A percentile compares a stretch with the other conserved stretches of the same genome.
Conservation (phyloP, 2,888 invertebrate genomes). For the Theretra japonica region DNA sequence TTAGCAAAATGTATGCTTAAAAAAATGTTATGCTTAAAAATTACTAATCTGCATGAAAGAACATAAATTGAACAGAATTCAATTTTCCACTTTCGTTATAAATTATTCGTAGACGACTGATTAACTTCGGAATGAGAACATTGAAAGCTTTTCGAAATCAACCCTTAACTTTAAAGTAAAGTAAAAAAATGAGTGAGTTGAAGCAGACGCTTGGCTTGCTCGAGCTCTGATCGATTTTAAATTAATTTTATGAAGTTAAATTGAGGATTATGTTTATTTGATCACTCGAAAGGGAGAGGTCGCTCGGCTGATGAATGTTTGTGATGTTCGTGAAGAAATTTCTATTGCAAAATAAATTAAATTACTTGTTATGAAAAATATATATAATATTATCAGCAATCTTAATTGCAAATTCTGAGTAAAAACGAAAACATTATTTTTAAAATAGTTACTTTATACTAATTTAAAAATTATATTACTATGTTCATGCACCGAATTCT, state of each 20-base stretch:
- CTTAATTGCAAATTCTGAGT: not conserved
- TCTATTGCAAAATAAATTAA: conserved; percentile 41
- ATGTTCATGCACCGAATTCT: too few relatives aligned
- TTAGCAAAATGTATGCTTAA: too few relatives aligned
- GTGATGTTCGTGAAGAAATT: conserved; percentile 37
- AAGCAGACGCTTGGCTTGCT: conserved; percentile 67
- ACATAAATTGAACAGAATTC: not conserved
- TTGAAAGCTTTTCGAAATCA: conserved; percentile 60
- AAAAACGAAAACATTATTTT: too few relatives aligned
- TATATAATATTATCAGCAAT: not conserved
- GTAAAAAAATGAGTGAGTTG: conserved; percentile 63
- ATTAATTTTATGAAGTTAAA: conserved; percentile 83
- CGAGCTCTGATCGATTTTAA: conserved; percentile 75
- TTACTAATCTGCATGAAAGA: too few relatives aligned
- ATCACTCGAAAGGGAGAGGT: conserved; percentile 55
- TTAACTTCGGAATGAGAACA: conserved; percentile 57
- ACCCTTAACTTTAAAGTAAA: conserved; percentile 70
- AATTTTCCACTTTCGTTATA: not conserved
- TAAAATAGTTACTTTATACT: too few relatives aligned
- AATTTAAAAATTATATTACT: too few relatives aligned
- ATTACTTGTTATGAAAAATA: not conserved
- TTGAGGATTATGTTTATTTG: conserved; percentile 81
- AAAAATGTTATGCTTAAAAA: not conserved
- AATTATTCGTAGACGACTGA: conserved; percentile 48
- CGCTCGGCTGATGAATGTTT: conserved; percentile 37